phyloP scores from a whole-genome alignment of 2,888 invertebrate genomes.

The Eledone cirrhosa region DNA sequence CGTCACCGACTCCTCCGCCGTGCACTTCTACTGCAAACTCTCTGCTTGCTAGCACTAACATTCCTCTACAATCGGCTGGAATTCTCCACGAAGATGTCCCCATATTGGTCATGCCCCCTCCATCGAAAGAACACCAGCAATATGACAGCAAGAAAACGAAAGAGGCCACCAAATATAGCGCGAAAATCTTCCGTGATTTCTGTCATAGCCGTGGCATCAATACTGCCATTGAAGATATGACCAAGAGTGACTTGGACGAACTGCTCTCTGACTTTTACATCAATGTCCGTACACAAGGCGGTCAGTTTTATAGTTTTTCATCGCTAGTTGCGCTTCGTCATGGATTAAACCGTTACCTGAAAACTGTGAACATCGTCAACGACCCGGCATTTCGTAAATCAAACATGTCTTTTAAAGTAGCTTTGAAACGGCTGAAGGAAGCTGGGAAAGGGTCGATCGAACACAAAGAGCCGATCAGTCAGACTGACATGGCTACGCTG shows the following conservation, averaged over 20 bases:
- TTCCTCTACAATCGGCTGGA: slow-evolving; percentile 22
- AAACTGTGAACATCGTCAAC: slow-evolving; percentile 26
- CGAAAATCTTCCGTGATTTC: slow-evolving; percentile 26
- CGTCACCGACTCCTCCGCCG: slow-evolving; percentile 10
- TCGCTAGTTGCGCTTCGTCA: slow-evolving; percentile 22
- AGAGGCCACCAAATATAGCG: slow-evolving; percentile 26
- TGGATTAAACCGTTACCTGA: slow-evolving; percentile 25
- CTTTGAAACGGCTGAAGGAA: slow-evolving; percentile 24
- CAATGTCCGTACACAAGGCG: slow-evolving; percentile 25
- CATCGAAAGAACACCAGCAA: slow-evolving; percentile 18
- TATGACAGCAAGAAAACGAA: slow-evolving; percentile 26
- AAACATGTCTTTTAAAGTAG: slow-evolving; percentile 22
- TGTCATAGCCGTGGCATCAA: slow-evolving; percentile 24
- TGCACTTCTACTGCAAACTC: slow-evolving; percentile 17
- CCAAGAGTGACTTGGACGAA: slow-evolving; percentile 22
- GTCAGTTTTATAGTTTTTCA: slow-evolving; percentile 14
- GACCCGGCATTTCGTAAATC: slow-evolving; percentile 29
- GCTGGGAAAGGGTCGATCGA: slow-evolving; percentile 28
- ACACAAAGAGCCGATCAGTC: slow-evolving; percentile 28
- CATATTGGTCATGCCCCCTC: slow-evolving; percentile 20
- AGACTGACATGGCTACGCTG: slow-evolving; percentile 17
- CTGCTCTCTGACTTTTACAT: slow-evolving; percentile 18
- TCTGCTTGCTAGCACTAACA: slow-evolving; percentile 24
- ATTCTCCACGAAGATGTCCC: slow-evolving; percentile 22
- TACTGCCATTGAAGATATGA: slow-evolving; percentile 24